phyloP scores from a whole-genome alignment of 2,888 invertebrate species.

The Emesis furor region DNA sequence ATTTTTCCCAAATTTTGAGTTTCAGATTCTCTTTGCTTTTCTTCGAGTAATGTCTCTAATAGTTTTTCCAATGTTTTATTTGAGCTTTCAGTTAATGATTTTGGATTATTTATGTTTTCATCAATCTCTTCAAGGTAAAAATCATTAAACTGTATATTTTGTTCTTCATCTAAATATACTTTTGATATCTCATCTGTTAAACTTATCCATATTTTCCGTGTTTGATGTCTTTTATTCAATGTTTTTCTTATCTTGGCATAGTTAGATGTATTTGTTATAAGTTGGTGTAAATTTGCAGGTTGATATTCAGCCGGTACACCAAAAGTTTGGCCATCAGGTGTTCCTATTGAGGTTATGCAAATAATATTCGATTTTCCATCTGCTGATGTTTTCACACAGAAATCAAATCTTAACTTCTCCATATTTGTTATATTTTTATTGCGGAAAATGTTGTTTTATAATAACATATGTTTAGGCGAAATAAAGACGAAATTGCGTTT shows the following conservation, averaged over 20 bases:
- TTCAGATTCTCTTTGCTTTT: neutral
- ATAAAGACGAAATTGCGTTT: neutral
- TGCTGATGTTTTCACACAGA: slow-evolving; percentile 8
- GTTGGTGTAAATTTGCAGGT: slow-evolving; percentile 40
- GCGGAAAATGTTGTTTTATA: slow-evolving; percentile 10
- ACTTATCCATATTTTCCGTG: slow-evolving; percentile 45
- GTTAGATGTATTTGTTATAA: slow-evolving; percentile 38
- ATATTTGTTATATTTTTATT: neutral
- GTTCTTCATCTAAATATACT: slow-evolving; percentile 27
- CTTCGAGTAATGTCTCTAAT: slow-evolving; percentile 25
- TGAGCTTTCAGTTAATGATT: neutral
- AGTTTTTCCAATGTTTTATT: slow-evolving; percentile 37
- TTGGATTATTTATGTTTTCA: neutral
- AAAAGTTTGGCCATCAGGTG: slow-evolving; percentile 42
- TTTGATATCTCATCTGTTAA: slow-evolving; percentile 18
- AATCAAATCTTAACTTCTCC: slow-evolving; percentile 14
- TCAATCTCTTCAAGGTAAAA: slow-evolving; percentile 30
- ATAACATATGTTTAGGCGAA: neutral
- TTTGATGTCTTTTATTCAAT: slow-evolving; percentile 45
- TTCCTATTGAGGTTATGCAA: neutral
- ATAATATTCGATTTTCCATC: neutral
- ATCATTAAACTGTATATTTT: slow-evolving; percentile 41
- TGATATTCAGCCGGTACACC: slow-evolving; percentile 62
- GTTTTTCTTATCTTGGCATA: slow-evolving; percentile 37
- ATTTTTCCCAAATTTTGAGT: no score